phyloP scores from a whole-genome alignment of 2,797 vertebrate genomes.

The Triplophysa yarkandensis region DNA sequence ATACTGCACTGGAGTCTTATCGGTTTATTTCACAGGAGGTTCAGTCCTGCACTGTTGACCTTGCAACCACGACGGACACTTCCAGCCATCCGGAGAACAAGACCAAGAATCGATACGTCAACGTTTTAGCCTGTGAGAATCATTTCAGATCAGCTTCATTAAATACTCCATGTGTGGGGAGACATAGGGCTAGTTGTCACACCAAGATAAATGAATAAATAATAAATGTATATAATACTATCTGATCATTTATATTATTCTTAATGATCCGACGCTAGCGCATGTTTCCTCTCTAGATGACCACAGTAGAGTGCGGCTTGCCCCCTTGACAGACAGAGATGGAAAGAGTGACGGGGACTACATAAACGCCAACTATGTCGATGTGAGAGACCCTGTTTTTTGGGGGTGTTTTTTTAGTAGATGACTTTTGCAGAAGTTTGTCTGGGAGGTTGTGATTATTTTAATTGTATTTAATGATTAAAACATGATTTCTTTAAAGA shows the following conservation, averaged over 20 bases:
- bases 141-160: neutral
- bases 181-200: neutral
- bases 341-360: conserved; percentile 85
- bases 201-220: neutral
- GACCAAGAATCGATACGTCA: conserved; percentile 92
- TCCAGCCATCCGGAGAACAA: conserved; percentile 94
- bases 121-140: conserved; percentile 93
- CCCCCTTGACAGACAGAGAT: conserved; percentile 81
- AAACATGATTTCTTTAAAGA: conserved; percentile 10
- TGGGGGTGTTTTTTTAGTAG: conserved; percentile 2
- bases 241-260: too few relatives aligned
- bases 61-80: conserved; percentile 87
- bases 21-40: conserved; percentile 80
- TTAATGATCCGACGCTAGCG: too few relatives aligned
- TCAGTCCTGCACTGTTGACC: conserved; percentile 87
- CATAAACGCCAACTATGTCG: conserved; percentile 96
- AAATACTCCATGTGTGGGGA: neutral
- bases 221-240: neutral
- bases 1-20: conserved; percentile 39
- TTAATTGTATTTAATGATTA: neutral
- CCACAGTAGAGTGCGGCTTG: conserved; percentile 90
- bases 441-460: neutral
- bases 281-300: conserved; percentile 82
- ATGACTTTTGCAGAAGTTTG: neutral
- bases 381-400: conserved; percentile 78